A percentile compares a stretch with the other conserved stretches of the same genome.
phyloP scores from a whole-genome alignment of 2,113 vertebrate species.

The Eulemur rufifrons region DNA sequence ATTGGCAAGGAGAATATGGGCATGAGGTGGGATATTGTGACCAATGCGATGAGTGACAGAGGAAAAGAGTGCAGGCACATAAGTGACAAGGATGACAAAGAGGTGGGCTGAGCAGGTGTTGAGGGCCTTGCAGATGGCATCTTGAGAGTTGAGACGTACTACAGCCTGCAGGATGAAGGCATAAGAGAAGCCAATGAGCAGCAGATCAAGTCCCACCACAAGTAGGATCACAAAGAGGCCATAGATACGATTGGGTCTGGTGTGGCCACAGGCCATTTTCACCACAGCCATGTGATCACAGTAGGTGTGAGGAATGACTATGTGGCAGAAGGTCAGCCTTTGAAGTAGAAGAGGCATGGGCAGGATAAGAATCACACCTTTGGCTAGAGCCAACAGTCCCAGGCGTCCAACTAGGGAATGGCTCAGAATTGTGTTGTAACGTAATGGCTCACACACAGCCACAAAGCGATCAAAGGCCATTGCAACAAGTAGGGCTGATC shows the following conservation, averaged over 20 bases:
- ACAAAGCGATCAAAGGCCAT: constrained; percentile 73
- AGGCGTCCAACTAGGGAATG: neutral
- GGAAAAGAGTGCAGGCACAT: constrained; percentile 52
- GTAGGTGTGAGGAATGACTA: constrained; percentile 64
- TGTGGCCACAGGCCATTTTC: constrained; percentile 60
- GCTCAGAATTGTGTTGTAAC: constrained; percentile 51
- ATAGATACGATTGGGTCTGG: constrained; percentile 52
- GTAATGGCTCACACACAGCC: constrained; percentile 67
- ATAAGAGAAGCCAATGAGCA: constrained; percentile 67
- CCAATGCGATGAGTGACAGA: neutral
- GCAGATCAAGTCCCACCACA: constrained; percentile 50
- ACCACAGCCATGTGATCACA: constrained; percentile 75
- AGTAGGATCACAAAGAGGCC: constrained; percentile 60
- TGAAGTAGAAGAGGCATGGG: constrained; percentile 67
- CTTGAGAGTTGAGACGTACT: neutral
- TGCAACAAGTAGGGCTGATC: constrained; percentile 60
- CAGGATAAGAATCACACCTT: constrained; percentile 58
- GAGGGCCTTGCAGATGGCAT: constrained; percentile 48
- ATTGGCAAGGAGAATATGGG: constrained; percentile 57
- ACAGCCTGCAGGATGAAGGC: constrained; percentile 60
- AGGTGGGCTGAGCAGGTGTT: constrained; percentile 68
- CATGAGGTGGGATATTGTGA: constrained; percentile 20
- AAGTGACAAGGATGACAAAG: constrained; percentile 66
- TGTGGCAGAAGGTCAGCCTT: constrained; percentile 59
- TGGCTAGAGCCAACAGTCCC: neutral